Conservation (phyloP, 2,113 vertebrate species). For the Pycnonotus jocosus region DNA sequence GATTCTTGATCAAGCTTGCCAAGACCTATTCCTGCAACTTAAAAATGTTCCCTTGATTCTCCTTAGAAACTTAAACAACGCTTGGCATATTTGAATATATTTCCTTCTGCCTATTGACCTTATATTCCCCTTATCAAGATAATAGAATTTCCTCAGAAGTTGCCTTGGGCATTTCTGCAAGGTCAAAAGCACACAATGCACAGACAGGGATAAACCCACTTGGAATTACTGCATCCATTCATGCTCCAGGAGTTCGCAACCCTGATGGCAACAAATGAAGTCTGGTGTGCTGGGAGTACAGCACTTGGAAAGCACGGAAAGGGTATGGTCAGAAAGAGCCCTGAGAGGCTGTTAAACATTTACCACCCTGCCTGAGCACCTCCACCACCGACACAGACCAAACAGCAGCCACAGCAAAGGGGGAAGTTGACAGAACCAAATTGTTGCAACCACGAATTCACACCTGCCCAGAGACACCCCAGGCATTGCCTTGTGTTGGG, state of each 20-base stretch:
- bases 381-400: rapidly evolving
- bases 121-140: not conserved
- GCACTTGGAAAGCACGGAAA: not conserved
- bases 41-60: not conserved
- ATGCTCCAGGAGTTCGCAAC: not conserved
- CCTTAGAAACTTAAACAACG: not conserved
- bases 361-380: not conserved
- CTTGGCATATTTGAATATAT: not conserved
- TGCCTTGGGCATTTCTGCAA: not conserved
- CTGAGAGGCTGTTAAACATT: not conserved
- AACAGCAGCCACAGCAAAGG: not conserved
- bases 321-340: not conserved
- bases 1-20: not conserved
- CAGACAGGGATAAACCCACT: not conserved
- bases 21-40: not conserved
- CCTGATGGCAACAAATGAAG: not conserved
- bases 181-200: not conserved
- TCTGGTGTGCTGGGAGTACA: not conserved
- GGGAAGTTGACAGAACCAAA: not conserved
- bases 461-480: not conserved
- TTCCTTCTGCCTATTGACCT: not conserved
- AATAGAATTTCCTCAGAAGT: not conserved
- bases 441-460: not conserved
- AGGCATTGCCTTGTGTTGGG: rapidly evolving
- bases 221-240: not conserved